Base-by-base conservation (phyloP, 2,888 invertebrate species). In the Dermolepida albohirtum region DNA sequence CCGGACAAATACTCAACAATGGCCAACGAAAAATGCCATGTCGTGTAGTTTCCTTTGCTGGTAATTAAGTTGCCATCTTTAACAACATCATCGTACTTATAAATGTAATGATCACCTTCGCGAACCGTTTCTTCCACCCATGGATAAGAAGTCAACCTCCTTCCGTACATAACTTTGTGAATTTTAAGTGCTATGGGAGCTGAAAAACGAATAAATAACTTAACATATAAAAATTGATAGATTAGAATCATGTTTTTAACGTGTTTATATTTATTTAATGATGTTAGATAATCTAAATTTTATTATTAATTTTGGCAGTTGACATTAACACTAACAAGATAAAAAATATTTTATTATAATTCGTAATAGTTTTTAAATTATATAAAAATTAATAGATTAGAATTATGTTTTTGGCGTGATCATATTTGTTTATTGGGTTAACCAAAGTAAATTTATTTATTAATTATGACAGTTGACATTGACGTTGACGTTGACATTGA, bases 21-120 rank as follows among this genome's bases (percentile, higher is more conserved):
- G 11, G 90, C 88, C 59, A 97, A 81, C 0, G 92, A 95, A 80
- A 97, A 98, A 80, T 93, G 93, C 80, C 93, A 93, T 0, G 95
- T 90, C 0, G 97, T 97, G 11, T 95, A 97, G 0, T 97, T 97
- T 0, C 97, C 97, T 73, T 90, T 88, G 73, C 92, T 93, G 0
- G 94, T 94, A 47, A 94, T 88, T 0, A 94, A 76, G 71, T 91
- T 89, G 0, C 85, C 87, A 75, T 84, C 89, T 83, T 84, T 74
- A 7, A 85, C 84, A 0, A 84, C 83, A 41, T 74, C 73, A 47
- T 73, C 74, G 57, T 74, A 66, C 41, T 72, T 74, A 64, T 74
- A 74, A 52, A 73, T 70, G 70, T 74, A 74, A 10, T 72, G 68
- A 27, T 74, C 73, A 1, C 74, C 74, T 66, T 73, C 70, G 17